These are phyloP conservation scores for Fratercula arctica DNA, from an alignment of 2,797 vertebrate genomes.

Conservation along the genomic window DNA sequence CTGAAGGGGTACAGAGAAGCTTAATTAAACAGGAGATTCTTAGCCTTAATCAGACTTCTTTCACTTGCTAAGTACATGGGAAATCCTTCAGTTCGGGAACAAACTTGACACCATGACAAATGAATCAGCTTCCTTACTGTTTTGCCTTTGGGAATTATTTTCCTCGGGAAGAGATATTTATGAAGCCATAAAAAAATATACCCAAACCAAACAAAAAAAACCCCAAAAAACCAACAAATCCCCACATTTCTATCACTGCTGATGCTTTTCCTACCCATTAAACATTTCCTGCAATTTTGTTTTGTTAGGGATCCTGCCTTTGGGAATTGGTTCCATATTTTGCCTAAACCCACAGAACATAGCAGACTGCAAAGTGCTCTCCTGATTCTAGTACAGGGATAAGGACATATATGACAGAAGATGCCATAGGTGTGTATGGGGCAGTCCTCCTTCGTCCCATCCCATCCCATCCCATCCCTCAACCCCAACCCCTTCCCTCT, in stretches of 20 bases:
- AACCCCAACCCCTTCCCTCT: not conserved
- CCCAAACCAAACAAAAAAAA: not conserved
- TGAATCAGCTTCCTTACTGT: not conserved
- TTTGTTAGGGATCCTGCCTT: not conserved
- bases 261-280: not conserved
- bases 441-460: not conserved
- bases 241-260: not conserved
- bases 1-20: not conserved
- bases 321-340: not conserved
- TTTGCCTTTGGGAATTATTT: conserved; percentile 38
- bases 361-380: not conserved
- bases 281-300: not conserved
- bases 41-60: conserved; percentile 40
- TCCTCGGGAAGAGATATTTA: not conserved
- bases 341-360: not conserved
- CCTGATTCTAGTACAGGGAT: not conserved
- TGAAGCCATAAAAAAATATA: not conserved
- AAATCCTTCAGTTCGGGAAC: conserved; percentile 39
- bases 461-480: not conserved
- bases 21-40: conserved; percentile 52
- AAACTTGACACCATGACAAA: conserved; percentile 48
- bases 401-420: not conserved
- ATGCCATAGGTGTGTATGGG: not conserved
- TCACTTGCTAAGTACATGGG: conserved; percentile 20
- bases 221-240: not conserved